Base-by-base conservation (phyloP, 2,888 invertebrate species). In the Halocaridina rubra region DNA sequence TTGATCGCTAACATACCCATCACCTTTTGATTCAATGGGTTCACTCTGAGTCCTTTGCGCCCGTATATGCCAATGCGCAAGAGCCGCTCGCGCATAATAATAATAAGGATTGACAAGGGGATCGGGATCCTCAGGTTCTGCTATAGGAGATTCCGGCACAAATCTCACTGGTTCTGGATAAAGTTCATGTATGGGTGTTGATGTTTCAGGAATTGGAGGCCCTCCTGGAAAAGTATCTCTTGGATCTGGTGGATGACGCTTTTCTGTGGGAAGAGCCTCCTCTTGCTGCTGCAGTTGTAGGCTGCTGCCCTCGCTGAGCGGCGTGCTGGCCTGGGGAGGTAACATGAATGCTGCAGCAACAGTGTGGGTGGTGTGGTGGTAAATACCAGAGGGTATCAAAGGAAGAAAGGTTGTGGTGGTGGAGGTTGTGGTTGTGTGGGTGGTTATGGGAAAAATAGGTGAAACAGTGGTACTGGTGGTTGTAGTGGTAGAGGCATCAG, bases 61-160 rank as follows among this genome's bases (percentile, higher is more conserved):
- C 13, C 82, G 77, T 27, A 74, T 72, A 53, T 87, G 82, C 87
- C 87, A 87, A 16, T 85, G 85, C n/a, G 81, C 87, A n/a, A 87
- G 64, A 4, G 87, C 87, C 3, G 87, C 81, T n/a, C 85, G 85
- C 3, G 87, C 87, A 59, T 87, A 87, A 29, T 85, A 82, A 76
- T 85, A 87, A 80, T 87, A 87, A 4, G 87, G 87, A 53, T 85
- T 85, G 19, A 81, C 85, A 29, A 82, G 76, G 2, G 85, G 46
- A 27, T 87, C 87, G 8, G 87, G 82, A 30, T 82, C 82, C 29
- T 85, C 85, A 5, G 85, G 81, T 78, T 85, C 85, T 27, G 76
- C 71, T 74, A 85, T 81, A 16, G 85, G 85, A 27, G 81, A 85
- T 57, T 85, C 85, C 16, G 80, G 74, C 33, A 77, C 80, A 81